Conservation (phyloP, 2,888 invertebrate species). For the Eurytoma adleriae region DNA sequence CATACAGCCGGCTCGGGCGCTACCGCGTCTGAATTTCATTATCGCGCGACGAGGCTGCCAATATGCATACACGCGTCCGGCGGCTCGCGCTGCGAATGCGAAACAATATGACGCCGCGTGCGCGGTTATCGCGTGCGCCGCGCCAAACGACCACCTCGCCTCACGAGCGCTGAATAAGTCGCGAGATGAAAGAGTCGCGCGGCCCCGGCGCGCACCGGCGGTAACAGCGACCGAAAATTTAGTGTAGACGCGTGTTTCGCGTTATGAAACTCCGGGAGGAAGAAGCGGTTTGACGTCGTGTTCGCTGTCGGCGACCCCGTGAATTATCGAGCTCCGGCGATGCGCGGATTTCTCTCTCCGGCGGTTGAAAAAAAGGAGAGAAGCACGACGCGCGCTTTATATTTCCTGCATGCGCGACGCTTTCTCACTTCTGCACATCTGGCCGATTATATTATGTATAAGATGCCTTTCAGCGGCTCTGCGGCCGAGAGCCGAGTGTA, state of each 20-base stretch:
- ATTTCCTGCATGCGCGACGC: conserved; percentile 18
- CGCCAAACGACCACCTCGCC: no score
- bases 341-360: no score
- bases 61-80: background rate
- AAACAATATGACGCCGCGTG: conserved; percentile 43
- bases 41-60: conserved; percentile 51
- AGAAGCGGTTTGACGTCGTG: background rate
- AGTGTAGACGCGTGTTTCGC: background rate
- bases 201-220: no score
- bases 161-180: no score
- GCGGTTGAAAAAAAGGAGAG: conserved; percentile 17
- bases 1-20: conserved; percentile 51
- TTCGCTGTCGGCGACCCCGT: no score
- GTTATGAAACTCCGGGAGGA: background rate
- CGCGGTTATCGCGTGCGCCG: no score
- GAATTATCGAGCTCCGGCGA: no score
- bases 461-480: background rate
- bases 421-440: background rate
- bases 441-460: background rate
- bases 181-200: no score
- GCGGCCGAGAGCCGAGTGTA: conserved; percentile 5
- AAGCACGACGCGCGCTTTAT: no score
- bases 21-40: conserved; percentile 67
- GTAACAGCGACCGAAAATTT: no score
- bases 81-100: conserved; percentile 15